Evolutionary conservation across 2,113 vertebrate species (phyloP).

Genomic region (Marmota monax): DNA sequence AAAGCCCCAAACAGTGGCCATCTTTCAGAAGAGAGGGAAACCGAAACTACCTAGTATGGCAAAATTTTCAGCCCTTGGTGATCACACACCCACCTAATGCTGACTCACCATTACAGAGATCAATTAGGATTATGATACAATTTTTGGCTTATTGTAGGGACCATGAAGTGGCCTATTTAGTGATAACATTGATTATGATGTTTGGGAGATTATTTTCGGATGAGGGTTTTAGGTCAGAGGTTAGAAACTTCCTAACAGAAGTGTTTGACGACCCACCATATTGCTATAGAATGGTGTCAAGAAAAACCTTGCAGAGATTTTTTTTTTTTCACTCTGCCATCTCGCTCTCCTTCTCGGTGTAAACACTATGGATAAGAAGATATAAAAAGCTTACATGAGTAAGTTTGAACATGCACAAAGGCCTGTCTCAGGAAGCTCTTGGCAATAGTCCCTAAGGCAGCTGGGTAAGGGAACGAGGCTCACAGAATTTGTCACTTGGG

Average conservation of each 20-base stretch:
- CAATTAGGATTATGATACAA: background rate
- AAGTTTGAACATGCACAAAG: background rate
- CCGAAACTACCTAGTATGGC: background rate
- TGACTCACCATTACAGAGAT: background rate
- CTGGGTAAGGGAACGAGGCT: background rate
- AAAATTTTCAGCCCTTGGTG: background rate
- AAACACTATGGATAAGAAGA: background rate
- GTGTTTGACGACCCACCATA: background rate
- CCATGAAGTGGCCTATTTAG: background rate
- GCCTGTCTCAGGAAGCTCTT: background rate
- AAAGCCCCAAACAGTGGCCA: background rate
- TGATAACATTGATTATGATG: background rate
- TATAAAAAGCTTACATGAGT: background rate
- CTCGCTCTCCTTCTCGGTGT: background rate
- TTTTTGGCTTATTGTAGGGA: background rate
- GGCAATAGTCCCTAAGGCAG: background rate
- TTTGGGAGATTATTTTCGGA: background rate
- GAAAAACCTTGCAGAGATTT: background rate
- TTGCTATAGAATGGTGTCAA: background rate
- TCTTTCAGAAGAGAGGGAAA: background rate
- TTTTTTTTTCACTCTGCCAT: background rate
- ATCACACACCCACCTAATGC: background rate
- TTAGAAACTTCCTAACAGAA: conserved; percentile 31
- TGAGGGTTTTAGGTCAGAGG: background rate
- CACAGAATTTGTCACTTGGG: background rate